A percentile compares a stretch with the other conserved stretches of the same genome.
Evolutionary conservation across 1,140 invertebrate species (phyloP).

Genomic region (Drosophila lacteicornis): DNA sequence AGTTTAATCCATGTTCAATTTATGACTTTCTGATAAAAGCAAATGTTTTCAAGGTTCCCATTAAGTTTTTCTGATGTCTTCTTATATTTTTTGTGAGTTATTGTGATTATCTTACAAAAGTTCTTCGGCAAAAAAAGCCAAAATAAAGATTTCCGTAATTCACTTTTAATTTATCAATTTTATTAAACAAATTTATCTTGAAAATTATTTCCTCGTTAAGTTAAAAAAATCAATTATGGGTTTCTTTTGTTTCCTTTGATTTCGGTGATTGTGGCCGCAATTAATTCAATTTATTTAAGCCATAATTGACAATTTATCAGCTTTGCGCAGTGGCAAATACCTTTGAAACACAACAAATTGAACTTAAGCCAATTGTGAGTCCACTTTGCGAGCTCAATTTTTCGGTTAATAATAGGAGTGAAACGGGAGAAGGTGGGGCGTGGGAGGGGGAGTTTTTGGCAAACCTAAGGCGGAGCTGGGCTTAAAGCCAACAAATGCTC

Average conservation of each 20-base stretch:
- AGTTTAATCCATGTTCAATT: background rate
- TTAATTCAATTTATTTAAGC: slow-evolving; percentile 9
- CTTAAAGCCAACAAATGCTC: slow-evolving; percentile 50
- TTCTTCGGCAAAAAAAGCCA: background rate
- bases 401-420: slow-evolving; percentile 20
- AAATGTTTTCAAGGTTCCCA: too few species aligned
- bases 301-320: slow-evolving; percentile 25
- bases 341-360: slow-evolving; percentile 36
- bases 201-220: slow-evolving; percentile 6
- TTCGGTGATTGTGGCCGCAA: slow-evolving; percentile 2
- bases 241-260: slow-evolving; percentile 4
- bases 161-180: background rate
- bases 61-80: too few species aligned
- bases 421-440: background rate
- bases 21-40: too few species aligned
- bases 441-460: slow-evolving; percentile 44
- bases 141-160: background rate
- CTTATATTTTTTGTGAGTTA: background rate
- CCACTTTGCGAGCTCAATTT: slow-evolving; percentile 26
- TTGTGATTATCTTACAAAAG: background rate
- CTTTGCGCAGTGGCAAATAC: slow-evolving; percentile 35
- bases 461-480: slow-evolving; percentile 43
- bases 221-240: background rate
- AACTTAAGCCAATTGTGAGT: slow-evolving; percentile 35
- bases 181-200: background rate